A percentile compares a stretch with the other conserved stretches of the same genome.
These are phyloP conservation scores for Cepaea hortensis DNA, from an alignment of 2,888 invertebrate genomes.

Conservation along the genomic window DNA sequence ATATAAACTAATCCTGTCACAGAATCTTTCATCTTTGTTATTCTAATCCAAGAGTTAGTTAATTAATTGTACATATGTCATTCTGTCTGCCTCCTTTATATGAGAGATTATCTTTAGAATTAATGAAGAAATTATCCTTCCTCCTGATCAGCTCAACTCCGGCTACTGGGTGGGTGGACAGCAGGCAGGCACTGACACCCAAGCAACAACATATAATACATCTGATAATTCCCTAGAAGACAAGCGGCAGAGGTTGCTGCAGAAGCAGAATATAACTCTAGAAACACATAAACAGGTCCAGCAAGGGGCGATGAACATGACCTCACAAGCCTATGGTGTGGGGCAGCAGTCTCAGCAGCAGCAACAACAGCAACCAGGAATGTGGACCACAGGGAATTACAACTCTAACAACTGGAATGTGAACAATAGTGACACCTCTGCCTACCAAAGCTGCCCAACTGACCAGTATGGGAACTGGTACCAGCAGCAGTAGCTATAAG, in stretches of 20 bases:
- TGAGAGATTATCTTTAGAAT: too few species aligned
- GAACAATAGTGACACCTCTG: background rate
- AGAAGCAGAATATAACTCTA: conserved; percentile 37
- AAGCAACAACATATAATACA: conserved; percentile 18
- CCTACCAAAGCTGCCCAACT: conserved; percentile 26
- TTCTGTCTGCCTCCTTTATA: too few species aligned
- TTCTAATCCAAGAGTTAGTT: too few species aligned
- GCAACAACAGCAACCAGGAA: conserved; percentile 14
- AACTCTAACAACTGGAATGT: background rate
- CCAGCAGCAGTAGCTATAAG: conserved; percentile 22
- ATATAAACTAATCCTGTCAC: too few species aligned
- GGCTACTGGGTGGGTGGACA: conserved; percentile 38
- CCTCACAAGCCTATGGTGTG: conserved; percentile 21
- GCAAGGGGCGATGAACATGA: conserved; percentile 39
- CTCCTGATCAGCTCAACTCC: background rate
- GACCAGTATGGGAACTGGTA: conserved; percentile 47
- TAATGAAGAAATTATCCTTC: background rate
- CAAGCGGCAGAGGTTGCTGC: conserved; percentile 29
- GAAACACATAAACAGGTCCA: conserved; percentile 39
- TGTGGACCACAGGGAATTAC: conserved; percentile 8
- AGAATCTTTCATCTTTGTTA: too few species aligned
- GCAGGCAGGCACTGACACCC: conserved; percentile 8
- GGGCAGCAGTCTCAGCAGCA: background rate
- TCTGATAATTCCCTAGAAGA: conserved; percentile 20
- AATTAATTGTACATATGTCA: too few species aligned